Percentiles rank a stretch among this genome's conserved stretches.
These are phyloP conservation scores for Embidobia sp. DNA, from an alignment of 2,888 invertebrate genomes.

Conservation along the genomic window DNA sequence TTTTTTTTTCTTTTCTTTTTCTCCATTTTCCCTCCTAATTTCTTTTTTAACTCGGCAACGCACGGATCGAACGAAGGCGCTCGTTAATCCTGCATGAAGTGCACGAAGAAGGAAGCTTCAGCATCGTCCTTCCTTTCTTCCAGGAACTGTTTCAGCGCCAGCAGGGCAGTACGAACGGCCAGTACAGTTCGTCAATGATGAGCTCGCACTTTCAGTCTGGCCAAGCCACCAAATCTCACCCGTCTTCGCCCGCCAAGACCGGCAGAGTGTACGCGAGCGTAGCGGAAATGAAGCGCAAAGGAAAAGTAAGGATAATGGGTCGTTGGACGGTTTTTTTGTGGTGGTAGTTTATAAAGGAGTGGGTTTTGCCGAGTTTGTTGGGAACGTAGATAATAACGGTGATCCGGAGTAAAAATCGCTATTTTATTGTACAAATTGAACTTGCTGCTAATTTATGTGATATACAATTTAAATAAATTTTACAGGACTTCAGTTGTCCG, in stretches of 20 bases:
- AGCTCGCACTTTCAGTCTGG: slow-evolving; percentile 88
- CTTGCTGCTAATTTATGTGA: too few relatives aligned
- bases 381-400: slow-evolving; percentile 15
- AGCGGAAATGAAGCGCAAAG: slow-evolving; percentile 96
- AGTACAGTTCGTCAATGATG: slow-evolving; percentile 84
- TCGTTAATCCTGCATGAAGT: slow-evolving; percentile 67
- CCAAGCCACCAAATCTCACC: slow-evolving; percentile 83
- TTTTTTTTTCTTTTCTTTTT: slow-evolving; percentile 36
- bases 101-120: slow-evolving; percentile 69
- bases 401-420: too few relatives aligned
- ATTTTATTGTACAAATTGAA: too few relatives aligned
- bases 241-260: slow-evolving; percentile 87
- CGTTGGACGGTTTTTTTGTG: slow-evolving; percentile 19
- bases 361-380: slow-evolving; percentile 5
- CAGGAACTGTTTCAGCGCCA: slow-evolving; percentile 94
- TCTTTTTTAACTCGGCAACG: slow-evolving; percentile 38
- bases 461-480: too few relatives aligned
- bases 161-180: slow-evolving; percentile 85
- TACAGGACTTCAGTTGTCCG: too few relatives aligned
- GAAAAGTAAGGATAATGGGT: slow-evolving; percentile 83
- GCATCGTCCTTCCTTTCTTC: slow-evolving; percentile 74
- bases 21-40: slow-evolving; percentile 10
- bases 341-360: slow-evolving; percentile 35
- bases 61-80: slow-evolving; percentile 47
- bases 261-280: slow-evolving; percentile 94